These are phyloP conservation scores for Promerops cafer DNA, from an alignment of 2,113 vertebrate genomes.

Conservation along the genomic window DNA sequence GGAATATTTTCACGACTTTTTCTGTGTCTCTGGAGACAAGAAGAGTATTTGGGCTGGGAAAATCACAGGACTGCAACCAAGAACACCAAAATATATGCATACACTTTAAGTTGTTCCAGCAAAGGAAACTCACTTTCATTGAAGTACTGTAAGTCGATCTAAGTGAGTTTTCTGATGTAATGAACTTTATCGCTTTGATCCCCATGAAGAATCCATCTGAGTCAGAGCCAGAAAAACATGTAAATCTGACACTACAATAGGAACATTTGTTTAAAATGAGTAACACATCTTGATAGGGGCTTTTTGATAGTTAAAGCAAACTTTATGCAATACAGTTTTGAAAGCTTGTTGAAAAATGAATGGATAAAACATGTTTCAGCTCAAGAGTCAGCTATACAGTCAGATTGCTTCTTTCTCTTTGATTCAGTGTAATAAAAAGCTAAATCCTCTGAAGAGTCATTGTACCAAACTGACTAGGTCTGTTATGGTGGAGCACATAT, in stretches of 20 bases:
- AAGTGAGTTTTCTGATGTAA: conserved; percentile 35
- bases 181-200: conserved; percentile 53
- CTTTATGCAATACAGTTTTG: conserved; percentile 6
- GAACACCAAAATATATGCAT: background rate
- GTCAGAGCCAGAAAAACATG: conserved; percentile 36
- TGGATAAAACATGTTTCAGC: conserved; percentile 47
- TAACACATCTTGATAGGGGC: background rate
- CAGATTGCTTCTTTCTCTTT: conserved; percentile 13
- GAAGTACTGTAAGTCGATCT: conserved; percentile 49
- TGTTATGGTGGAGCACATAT: background rate
- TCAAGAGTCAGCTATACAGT: background rate
- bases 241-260: conserved; percentile 35
- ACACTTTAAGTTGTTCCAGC: conserved; percentile 36
- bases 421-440: conserved; percentile 11
- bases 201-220: conserved; percentile 33
- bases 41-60: background rate
- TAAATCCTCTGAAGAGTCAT: conserved; percentile 11
- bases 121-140: conserved; percentile 21
- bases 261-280: conserved; percentile 55
- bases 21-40: background rate
- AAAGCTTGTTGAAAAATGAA: conserved; percentile 38
- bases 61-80: background rate
- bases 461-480: background rate
- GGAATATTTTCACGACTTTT: background rate
- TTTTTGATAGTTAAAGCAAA: conserved; percentile 53